These are phyloP conservation scores for Eudemis profundana DNA, from an alignment of 2,888 invertebrate genomes.

Conservation along the genomic window DNA sequence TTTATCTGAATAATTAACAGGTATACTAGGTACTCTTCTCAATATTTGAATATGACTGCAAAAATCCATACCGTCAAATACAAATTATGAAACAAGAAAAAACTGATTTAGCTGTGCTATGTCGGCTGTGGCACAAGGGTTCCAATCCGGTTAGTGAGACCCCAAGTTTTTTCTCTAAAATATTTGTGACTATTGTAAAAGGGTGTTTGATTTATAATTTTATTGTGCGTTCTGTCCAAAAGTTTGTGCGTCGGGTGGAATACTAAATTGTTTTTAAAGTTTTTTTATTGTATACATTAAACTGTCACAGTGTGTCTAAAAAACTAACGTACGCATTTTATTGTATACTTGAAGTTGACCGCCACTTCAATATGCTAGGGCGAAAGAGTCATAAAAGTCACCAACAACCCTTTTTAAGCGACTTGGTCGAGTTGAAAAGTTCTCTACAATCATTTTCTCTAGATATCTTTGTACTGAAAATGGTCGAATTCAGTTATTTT, in stretches of 20 bases:
- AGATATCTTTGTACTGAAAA: too few relatives aligned
- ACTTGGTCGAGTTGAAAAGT: too few relatives aligned
- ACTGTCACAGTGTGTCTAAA: constrained; percentile 13
- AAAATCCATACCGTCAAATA: too few relatives aligned
- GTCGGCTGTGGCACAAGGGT: constrained; percentile 64
- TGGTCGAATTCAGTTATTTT: too few relatives aligned
- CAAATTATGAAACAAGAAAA: too few relatives aligned
- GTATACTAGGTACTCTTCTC: too few relatives aligned
- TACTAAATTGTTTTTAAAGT: constrained; percentile 49
- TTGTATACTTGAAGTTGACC: neutral
- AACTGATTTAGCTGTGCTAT: constrained; percentile 16
- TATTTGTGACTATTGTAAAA: constrained; percentile 59
- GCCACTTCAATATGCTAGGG: too few relatives aligned
- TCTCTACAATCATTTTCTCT: too few relatives aligned
- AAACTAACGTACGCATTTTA: constrained; percentile 7
- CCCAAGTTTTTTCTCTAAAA: constrained; percentile 62
- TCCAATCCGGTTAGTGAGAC: constrained; percentile 65
- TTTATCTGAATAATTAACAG: too few relatives aligned
- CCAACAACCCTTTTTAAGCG: too few relatives aligned
- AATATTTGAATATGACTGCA: too few relatives aligned
- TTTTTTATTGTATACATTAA: constrained; percentile 6
- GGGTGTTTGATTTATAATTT: constrained; percentile 78
- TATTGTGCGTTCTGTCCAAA: constrained; percentile 71
- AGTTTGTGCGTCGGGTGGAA: constrained; percentile 64
- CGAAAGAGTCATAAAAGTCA: too few relatives aligned